Evolutionary conservation across 1,140 invertebrate species (phyloP), one percentile per base, ranked within the genome.

Genomic region (Panagrolaimus sp.): DNA sequence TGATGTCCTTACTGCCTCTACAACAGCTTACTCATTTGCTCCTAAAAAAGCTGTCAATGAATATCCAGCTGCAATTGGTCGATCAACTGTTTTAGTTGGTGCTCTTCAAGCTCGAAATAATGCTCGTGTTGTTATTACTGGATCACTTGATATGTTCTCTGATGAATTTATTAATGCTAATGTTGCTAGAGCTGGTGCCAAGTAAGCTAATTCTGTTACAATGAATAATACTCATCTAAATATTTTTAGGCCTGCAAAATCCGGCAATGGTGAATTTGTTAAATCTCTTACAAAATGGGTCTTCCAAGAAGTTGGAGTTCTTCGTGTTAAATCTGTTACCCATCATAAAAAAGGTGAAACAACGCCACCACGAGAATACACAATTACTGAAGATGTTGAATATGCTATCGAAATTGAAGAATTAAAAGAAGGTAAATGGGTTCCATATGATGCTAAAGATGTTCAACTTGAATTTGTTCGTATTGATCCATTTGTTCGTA

Each of bases 61-160:
- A 85, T 97, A 95, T 85, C 94, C 95, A 0, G 92, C 96, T 86
- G 92, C 93, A 67, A 90, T 96, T 80, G 96, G 96, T 1, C 91
- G 90, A 76, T 92, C 91, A 79, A 94, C 93, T 14, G 85, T 97
- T 0, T 85, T 99, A 24, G 90, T 99, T 75, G 92, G 93, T 55
- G 96, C 91, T 17, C 86, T 99, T 0, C 96, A 99, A 87, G 95
- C 96, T 3, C 88, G 96, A 70, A 99, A 99, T 84, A 99, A 99
- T 87, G 96, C 96, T 3, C 87, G 96, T 75, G 93, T 98, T 71
- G 87, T 98, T 0, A 94, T 99, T 84, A 93, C 94, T 77, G 96
- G 96, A 0, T 98, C 96, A 0, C 82, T 98, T 8, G 92, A 91
- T 71, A 95, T 99, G 86, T 99, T 99, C 85, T 95, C 93, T 69